Conservation (phyloP, 2,797 vertebrate species). For the Saxicola maurus region DNA sequence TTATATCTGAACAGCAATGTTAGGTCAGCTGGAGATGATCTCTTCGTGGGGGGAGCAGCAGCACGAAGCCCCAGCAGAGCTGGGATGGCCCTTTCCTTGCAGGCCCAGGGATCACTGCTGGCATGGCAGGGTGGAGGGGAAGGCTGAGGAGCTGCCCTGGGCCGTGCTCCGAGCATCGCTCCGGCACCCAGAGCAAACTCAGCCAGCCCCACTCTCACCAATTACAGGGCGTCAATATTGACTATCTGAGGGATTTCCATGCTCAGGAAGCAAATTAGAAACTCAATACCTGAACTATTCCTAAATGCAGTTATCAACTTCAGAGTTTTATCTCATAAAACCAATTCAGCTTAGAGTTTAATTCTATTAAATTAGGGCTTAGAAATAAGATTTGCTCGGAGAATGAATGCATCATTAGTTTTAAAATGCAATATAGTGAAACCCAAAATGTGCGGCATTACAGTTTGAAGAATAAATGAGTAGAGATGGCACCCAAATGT, state of each 20-base stretch:
- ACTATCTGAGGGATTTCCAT: constrained; percentile 79
- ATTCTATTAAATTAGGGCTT: constrained; percentile 81
- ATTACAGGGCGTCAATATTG: constrained; percentile 80
- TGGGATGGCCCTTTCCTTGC: rapidly evolving
- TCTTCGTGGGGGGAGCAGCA: background rate
- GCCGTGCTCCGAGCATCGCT: background rate
- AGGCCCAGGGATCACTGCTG: background rate
- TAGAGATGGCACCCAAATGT: constrained; percentile 60
- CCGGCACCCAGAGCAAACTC: constrained; percentile 13
- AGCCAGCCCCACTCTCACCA: constrained; percentile 64
- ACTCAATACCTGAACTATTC: constrained; percentile 81
- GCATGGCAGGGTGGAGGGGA: background rate
- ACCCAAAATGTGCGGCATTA: constrained; percentile 73
- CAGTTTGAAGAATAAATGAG: constrained; percentile 69
- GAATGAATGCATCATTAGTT: constrained; percentile 77
- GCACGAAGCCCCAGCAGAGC: background rate
- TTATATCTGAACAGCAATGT: background rate
- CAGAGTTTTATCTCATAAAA: constrained; percentile 81
- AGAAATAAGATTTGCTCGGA: constrained; percentile 79
- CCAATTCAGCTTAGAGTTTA: constrained; percentile 79
- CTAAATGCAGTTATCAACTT: constrained; percentile 81
- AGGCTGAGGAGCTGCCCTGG: background rate
- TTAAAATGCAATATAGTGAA: constrained; percentile 76
- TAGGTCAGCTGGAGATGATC: background rate
- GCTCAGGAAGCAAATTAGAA: constrained; percentile 79